phyloP scores from a whole-genome alignment of 2,113 vertebrate species.

The zebrafish (Danio rerio) region GRCz12tu NC_133191.1:16305501-16306000 shows the following conservation, averaged over 20 bases:
- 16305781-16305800: constrained; percentile 29
- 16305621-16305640: not conserved
- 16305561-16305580: not conserved
- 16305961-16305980: not conserved
- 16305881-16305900: not conserved
- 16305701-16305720: constrained; percentile 37
- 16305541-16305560: not conserved
- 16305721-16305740: constrained; percentile 36
- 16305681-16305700: constrained; percentile 17
- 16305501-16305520: not conserved
- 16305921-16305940: not conserved
- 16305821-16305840: not conserved
- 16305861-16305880: not conserved
- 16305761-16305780: constrained; percentile 19
- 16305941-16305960: not conserved
- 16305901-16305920: not conserved
- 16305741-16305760: constrained; percentile 22
- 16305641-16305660: not conserved
- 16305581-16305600: not conserved
- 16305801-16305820: constrained; percentile 38
- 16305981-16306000: not conserved
- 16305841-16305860: not conserved
- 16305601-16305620: not conserved
- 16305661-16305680: constrained; percentile 10
- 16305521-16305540: not conserved